Evolutionary conservation across 2,888 invertebrate genomes (phyloP).

Genomic region (Cantharis flavilabris): DNA sequence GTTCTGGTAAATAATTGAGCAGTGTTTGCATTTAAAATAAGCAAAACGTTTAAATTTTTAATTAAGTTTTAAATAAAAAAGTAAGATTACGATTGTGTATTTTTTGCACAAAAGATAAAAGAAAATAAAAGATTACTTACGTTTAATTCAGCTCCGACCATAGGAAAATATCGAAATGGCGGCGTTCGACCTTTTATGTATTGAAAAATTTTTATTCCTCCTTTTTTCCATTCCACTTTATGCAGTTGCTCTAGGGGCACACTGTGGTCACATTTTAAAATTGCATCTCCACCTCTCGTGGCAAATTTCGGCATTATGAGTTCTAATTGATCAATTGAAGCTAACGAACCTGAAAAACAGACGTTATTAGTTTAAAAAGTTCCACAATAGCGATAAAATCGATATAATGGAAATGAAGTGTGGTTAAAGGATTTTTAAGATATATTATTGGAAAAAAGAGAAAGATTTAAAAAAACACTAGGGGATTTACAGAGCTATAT

Average conservation of each 20-base stretch:
- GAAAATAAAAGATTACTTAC: conserved; percentile 62
- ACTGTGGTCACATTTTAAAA: conserved; percentile 76
- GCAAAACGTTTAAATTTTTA: not conserved
- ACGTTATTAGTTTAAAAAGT: not conserved
- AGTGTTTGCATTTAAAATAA: not conserved
- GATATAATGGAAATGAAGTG: not conserved
- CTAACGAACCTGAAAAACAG: conserved; percentile 46
- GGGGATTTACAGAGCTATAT: not conserved
- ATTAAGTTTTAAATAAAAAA: not conserved
- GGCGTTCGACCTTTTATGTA: conserved; percentile 78
- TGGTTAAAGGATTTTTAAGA: not conserved
- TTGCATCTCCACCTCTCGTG: conserved; percentile 71
- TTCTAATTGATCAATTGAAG: conserved; percentile 52
- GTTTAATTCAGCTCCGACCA: conserved; percentile 74
- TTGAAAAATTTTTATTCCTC: conserved; percentile 77
- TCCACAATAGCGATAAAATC: not conserved
- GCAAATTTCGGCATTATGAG: conserved; percentile 65
- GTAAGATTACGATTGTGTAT: not conserved
- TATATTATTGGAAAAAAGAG: not conserved
- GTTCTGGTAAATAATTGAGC: not conserved
- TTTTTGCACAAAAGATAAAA: not conserved
- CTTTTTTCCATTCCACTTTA: conserved; percentile 77
- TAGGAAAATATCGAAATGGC: conserved; percentile 70
- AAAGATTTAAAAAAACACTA: not conserved
- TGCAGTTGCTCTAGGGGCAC: conserved; percentile 74